Conservation (phyloP, 2,888 invertebrate genomes). For the Hyppa rectilinea region DNA sequence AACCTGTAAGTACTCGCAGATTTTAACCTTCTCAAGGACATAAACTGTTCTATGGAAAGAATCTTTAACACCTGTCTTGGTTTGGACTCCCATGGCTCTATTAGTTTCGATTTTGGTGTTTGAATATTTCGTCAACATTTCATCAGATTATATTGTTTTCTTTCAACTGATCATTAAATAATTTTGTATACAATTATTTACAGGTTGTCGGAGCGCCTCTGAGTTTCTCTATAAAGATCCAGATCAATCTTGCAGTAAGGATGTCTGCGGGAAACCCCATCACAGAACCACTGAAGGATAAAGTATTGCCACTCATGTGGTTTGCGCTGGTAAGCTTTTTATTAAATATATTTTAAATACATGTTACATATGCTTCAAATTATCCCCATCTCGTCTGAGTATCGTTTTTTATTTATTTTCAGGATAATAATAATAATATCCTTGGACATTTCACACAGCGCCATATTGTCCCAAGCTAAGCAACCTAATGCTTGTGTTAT, state of each 20-base stretch:
- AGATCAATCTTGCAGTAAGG: constrained; percentile 93
- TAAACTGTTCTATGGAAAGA: neutral
- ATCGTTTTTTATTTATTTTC: too few species aligned
- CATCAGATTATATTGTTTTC: too few species aligned
- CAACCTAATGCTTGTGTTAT: too few species aligned
- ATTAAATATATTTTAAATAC: too few species aligned
- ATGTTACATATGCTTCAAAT: too few species aligned
- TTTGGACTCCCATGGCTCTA: too few species aligned
- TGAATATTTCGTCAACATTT: neutral
- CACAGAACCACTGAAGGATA: constrained; percentile 91
- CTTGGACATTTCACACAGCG: too few species aligned
- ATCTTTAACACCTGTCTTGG: neutral
- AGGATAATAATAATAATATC: too few species aligned
- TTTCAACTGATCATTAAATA: too few species aligned
- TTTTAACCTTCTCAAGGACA: neutral
- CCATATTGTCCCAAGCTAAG: too few species aligned
- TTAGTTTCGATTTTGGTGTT: neutral
- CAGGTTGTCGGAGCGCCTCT: constrained; percentile 93
- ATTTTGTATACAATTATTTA: constrained; percentile 55
- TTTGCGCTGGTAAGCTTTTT: constrained; percentile 93
- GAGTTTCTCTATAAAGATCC: constrained; percentile 91
- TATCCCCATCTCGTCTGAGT: too few species aligned
- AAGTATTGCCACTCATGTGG: constrained; percentile 94
- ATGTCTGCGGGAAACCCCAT: constrained; percentile 91
- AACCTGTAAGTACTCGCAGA: constrained; percentile 91